Conservation (phyloP, 2,113 vertebrate genomes). For the Chelonoidis abingdonii region DNA sequence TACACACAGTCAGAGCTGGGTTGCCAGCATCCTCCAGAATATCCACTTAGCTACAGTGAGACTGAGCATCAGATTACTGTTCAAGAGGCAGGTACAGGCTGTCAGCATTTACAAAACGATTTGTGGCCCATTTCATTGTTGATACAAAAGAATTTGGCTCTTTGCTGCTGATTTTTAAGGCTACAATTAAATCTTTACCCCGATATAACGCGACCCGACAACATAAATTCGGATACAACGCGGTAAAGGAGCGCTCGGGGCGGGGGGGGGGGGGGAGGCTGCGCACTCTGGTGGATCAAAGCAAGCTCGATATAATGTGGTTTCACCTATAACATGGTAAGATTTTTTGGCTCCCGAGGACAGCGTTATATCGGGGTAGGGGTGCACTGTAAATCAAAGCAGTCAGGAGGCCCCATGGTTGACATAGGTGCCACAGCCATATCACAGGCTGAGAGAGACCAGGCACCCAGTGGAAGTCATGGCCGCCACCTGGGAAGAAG, state of each 20-base stretch:
- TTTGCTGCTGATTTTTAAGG: not conserved
- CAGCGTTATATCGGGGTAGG: too few relatives aligned
- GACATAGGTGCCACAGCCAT: not conserved
- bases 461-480: not conserved
- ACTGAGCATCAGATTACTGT: rapidly evolving
- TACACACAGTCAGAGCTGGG: not conserved
- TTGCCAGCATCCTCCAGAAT: not conserved
- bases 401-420: not conserved
- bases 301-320: too few relatives aligned
- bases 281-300: too few relatives aligned
- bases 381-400: not conserved
- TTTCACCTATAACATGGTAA: too few relatives aligned
- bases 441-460: not conserved
- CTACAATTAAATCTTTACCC: not conserved
- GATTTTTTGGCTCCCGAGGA: too few relatives aligned
- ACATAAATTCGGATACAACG: too few relatives aligned
- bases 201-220: too few relatives aligned
- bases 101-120: rapidly evolving
- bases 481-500: not conserved
- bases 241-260: too few relatives aligned
- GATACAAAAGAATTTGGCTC: not conserved
- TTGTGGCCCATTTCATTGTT: rapidly evolving
- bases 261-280: too few relatives aligned
- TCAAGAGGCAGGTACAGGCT: rapidly evolving
- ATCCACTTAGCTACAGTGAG: not conserved